Conservation (phyloP, 92 coral and sea anemone species). For the Meandrina meandrites region DNA sequence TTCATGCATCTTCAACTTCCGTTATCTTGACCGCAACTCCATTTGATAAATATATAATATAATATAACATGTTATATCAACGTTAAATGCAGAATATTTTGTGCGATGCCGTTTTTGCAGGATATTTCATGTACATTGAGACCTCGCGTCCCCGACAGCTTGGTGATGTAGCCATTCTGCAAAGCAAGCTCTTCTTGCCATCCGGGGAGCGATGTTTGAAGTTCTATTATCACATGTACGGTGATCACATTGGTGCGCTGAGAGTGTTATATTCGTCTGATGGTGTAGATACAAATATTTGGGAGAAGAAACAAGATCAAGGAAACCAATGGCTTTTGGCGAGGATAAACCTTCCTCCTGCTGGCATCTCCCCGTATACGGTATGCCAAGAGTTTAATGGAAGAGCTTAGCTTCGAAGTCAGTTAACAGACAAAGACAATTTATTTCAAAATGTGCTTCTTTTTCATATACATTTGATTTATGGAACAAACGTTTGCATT, state of each 20-base stretch:
- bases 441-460: no score
- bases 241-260: conserved; percentile 62
- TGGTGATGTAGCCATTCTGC: conserved; percentile 72
- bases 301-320: conserved; percentile 51
- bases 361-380: conserved; percentile 42
- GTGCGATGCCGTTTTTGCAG: conserved; percentile 22
- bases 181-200: conserved; percentile 65
- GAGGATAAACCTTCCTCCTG: conserved; percentile 56
- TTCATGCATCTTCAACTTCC: no score
- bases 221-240: conserved; percentile 92
- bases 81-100: background rate
- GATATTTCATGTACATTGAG: conserved; percentile 88
- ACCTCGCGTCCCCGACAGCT: conserved; percentile 66
- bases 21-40: no score
- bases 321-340: conserved; percentile 81
- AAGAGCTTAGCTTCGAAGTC: no score
- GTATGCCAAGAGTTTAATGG: conserved; percentile 21
- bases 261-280: conserved; percentile 14
- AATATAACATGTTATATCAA: no score
- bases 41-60: no score
- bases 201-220: conserved; percentile 65
- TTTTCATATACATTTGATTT: no score
- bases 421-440: no score
- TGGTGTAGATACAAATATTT: conserved; percentile 23
- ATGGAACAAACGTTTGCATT: no score